phyloP scores from a whole-genome alignment of 2,888 invertebrate species.

The Rhimphoctona megacephalus region DNA sequence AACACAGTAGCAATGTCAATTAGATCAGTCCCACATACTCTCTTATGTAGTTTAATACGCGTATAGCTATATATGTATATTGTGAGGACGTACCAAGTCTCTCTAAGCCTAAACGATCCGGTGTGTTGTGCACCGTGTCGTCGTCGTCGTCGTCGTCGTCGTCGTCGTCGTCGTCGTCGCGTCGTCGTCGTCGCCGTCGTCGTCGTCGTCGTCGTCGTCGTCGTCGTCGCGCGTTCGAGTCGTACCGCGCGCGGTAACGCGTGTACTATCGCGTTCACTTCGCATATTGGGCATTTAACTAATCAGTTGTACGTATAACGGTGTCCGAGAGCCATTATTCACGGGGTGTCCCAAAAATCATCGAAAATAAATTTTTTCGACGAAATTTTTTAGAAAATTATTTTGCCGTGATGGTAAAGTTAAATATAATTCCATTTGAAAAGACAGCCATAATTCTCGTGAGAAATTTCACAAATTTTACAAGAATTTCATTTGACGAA shows the following conservation, averaged over 20 bases:
- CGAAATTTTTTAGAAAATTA: not conserved
- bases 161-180: too few species aligned
- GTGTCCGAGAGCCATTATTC: constrained; percentile 23
- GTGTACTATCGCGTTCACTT: constrained; percentile 54
- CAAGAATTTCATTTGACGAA: not conserved
- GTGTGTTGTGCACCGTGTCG: constrained; percentile 63
- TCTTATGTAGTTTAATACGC: not conserved
- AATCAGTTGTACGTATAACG: constrained; percentile 63
- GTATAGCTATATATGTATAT: not conserved
- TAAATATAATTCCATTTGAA: not conserved
- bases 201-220: too few species aligned
- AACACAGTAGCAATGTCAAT: constrained; percentile 80
- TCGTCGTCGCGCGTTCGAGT: too few species aligned
- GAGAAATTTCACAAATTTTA: not conserved
- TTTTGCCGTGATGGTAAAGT: not conserved
- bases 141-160: too few species aligned
- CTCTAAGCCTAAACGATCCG: constrained; percentile 54
- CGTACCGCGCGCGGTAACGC: constrained; percentile 29
- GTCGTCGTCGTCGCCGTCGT: too few species aligned
- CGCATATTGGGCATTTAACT: constrained; percentile 72
- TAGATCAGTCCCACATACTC: constrained; percentile 72
- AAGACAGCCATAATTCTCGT: not conserved
- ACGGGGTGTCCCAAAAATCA: not conserved
- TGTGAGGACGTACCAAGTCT: constrained; percentile 16
- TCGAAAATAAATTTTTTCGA: not conserved